Evolutionary conservation across 2,888 invertebrate species (phyloP), one percentile per base, ranked within the genome.

Genomic region (Lissocephala sabroskyi): DNA sequence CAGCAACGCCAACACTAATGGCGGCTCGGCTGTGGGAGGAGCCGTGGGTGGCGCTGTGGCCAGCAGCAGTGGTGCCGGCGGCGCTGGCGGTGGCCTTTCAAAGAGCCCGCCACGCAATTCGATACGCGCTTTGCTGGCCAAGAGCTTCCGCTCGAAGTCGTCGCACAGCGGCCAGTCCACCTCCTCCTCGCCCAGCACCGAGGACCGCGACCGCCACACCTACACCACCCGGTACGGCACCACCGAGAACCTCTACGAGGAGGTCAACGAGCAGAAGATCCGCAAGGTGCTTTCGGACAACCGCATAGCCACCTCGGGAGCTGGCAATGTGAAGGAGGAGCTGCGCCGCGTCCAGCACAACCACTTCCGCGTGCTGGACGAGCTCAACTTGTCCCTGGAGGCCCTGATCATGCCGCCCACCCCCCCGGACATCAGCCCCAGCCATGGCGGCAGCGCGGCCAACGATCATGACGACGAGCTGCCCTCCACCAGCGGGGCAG

Each of bases 351-450:
- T 95, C 28, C 93, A 95, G 82, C 92, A 91, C 56, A 89, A 92
- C 62, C 95, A 95, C 83, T 90, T 91, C 70, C 87, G 93, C 74
- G 93, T 95, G 66, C 88, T 95, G 62, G 94, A 93, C 51, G 94
- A 95, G 83, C 86, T 95, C 56, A 95, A 95, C 86, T 87, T 95
- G 56, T 93, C 94, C 62, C 90, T 93, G 52, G 95, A 95, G 86
- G 94, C 94, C 14, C 91, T 95, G 90, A 86, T 95, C 62, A 95
- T 95, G 95, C 95, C 95, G 18, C 89, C 91, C n/a, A 84, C 84
- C 6, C 85, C 84, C 50, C 84, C 83, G 2, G 84, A 84, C 33
- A 67, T 79, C 3, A 83, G 82, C 57, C 84, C 84, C 55, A 85
- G 89, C 87, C 62, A 89, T 87, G 64, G 18, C 2, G 52, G 52